These are phyloP conservation scores for Drosophila saltans DNA, from an alignment of 1,140 invertebrate genomes.

Conservation along the genomic window DNA sequence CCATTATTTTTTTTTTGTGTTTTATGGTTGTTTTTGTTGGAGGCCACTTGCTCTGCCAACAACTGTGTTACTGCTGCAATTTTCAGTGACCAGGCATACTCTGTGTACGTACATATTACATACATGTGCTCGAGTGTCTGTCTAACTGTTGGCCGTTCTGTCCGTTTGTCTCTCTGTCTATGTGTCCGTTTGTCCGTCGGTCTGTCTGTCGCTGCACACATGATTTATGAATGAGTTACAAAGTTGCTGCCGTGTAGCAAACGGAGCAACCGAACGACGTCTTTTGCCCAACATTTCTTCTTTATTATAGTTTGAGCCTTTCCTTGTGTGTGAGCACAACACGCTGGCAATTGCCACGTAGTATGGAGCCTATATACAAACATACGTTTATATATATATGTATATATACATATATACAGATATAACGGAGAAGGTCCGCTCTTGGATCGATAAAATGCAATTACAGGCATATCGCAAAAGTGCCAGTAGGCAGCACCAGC, in stretches of 20 bases:
- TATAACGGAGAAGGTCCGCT: conserved; percentile 35
- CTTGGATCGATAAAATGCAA: conserved; percentile 78
- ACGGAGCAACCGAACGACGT: conserved; percentile 65
- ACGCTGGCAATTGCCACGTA: conserved; percentile 74
- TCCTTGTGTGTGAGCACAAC: conserved; percentile 36
- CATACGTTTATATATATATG: conserved; percentile 5
- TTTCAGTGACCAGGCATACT: conserved; percentile 72
- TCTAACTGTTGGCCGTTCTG: conserved; percentile 49
- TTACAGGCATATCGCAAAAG: conserved; percentile 79
- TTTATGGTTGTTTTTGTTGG: conserved; percentile 25
- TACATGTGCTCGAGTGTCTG: conserved; percentile 33
- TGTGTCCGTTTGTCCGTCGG: conserved; percentile 39
- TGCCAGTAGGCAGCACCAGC: conserved; percentile 67
- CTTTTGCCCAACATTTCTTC: conserved; percentile 67
- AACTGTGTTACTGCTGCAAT: conserved; percentile 49
- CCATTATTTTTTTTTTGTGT: conserved; percentile 4
- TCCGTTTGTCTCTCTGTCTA: conserved; percentile 49
- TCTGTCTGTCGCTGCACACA: conserved; percentile 64
- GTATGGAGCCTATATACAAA: conserved; percentile 25
- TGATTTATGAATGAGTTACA: conserved; percentile 82
- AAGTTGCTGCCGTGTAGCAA: conserved; percentile 76
- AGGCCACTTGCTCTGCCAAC: conserved; percentile 4
- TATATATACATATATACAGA: background rate
- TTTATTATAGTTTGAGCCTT: conserved; percentile 67
- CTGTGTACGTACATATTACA: conserved; percentile 18